Percentiles rank a stretch among this genome's conserved stretches.
Evolutionary conservation across 2,888 invertebrate species (phyloP).

Genomic region (Phorcus lineatus): DNA sequence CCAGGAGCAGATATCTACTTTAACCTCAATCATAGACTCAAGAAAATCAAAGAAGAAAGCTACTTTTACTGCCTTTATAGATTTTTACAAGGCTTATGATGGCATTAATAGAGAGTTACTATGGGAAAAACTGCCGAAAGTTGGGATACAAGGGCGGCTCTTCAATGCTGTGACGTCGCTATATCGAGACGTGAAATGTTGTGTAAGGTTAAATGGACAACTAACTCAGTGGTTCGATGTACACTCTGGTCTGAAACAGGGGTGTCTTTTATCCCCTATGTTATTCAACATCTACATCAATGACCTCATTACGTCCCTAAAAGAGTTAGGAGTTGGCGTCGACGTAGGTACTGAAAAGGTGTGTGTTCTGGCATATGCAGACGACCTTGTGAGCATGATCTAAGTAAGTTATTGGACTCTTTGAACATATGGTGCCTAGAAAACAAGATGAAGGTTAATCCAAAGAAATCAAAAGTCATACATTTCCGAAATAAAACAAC

Average conservation of each 20-base stretch:
- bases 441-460: neutral
- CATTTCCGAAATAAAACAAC: neutral
- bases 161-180: neutral
- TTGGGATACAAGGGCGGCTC: neutral
- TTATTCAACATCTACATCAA: slow-evolving; percentile 10
- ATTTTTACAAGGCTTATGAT: neutral
- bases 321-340: neutral
- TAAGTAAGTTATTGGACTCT: neutral
- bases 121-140: neutral
- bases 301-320: neutral
- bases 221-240: slow-evolving; percentile 1
- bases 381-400: neutral
- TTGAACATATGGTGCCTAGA: neutral
- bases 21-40: neutral
- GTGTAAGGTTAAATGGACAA: neutral
- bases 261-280: slow-evolving; percentile 10
- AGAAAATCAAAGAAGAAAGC: neutral
- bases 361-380: neutral
- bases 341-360: neutral
- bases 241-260: neutral
- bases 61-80: neutral
- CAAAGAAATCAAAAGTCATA: neutral
- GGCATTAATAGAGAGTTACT: neutral
- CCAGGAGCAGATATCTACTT: neutral
- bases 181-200: neutral